Evolutionary conservation across 2,797 vertebrate species (phyloP).

Genomic region (Telmatherina bonti): DNA sequence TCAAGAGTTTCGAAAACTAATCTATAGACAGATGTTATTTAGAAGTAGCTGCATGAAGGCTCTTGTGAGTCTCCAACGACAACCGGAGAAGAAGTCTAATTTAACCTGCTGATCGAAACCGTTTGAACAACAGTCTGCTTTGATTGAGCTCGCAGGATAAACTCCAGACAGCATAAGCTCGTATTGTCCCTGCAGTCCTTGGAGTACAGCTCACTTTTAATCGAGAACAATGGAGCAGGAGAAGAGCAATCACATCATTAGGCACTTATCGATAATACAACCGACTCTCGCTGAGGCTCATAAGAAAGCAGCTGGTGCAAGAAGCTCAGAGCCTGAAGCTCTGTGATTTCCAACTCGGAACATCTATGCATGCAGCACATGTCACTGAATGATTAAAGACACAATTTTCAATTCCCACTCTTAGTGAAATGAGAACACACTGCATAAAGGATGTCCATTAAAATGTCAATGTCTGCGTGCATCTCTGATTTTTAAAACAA

Average conservation of each 20-base stretch:
- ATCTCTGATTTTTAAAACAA: slow-evolving; percentile 22
- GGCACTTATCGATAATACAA: slow-evolving; percentile 61
- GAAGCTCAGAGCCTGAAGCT: slow-evolving; percentile 37
- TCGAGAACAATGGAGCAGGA: slow-evolving; percentile 61
- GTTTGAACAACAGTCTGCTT: slow-evolving; percentile 44
- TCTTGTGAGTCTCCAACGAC: slow-evolving; percentile 27
- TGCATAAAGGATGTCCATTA: slow-evolving; percentile 16
- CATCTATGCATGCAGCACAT: slow-evolving; percentile 17
- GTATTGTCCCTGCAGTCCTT: slow-evolving; percentile 42
- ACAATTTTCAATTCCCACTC: slow-evolving; percentile 19
- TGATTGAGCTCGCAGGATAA: slow-evolving; percentile 59
- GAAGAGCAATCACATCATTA: slow-evolving; percentile 72
- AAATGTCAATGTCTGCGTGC: slow-evolving; percentile 15
- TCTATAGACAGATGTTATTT: not conserved
- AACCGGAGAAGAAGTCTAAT: slow-evolving; percentile 24
- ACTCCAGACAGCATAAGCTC: slow-evolving; percentile 37
- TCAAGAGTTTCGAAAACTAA: not conserved
- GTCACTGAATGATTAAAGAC: slow-evolving; percentile 29
- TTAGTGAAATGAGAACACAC: slow-evolving; percentile 21
- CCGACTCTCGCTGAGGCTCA: slow-evolving; percentile 52
- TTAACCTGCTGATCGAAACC: slow-evolving; percentile 46
- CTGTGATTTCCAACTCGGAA: slow-evolving; percentile 41
- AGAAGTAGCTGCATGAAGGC: not conserved
- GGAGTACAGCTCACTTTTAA: slow-evolving; percentile 60
- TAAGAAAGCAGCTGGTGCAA: slow-evolving; percentile 52